Conservation (phyloP, 2,797 vertebrate species). For the Premnoplex brunnescens region DNA sequence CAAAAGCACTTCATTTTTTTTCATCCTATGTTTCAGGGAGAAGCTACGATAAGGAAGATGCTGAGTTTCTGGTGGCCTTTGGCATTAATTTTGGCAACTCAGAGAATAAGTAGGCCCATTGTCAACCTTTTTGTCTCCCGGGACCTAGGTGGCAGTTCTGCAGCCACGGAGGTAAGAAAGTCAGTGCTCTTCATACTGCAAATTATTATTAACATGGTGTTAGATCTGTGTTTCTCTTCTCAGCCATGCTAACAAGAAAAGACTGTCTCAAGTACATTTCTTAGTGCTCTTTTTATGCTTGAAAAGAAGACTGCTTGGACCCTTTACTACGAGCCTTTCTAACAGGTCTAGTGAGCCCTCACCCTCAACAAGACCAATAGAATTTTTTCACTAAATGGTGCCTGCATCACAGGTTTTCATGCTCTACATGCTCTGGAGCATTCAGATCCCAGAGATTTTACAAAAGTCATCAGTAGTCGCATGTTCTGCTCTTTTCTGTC, state of each 20-base stretch:
- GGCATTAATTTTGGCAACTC: slow-evolving; percentile 95
- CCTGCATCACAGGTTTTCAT: background rate
- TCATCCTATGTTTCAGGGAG: slow-evolving; percentile 81
- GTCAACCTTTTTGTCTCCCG: slow-evolving; percentile 99
- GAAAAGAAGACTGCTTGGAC: background rate
- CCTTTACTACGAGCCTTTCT: background rate
- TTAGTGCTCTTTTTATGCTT: background rate
- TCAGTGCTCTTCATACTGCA: background rate
- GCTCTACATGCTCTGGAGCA: background rate
- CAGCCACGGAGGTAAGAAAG: slow-evolving; percentile 88
- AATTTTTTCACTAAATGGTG: background rate
- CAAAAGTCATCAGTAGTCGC: background rate
- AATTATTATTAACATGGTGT: background rate
- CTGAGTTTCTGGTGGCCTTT: slow-evolving; percentile 98
- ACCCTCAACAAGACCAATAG: background rate
- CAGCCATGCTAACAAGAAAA: background rate
- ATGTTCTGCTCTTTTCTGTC: background rate
- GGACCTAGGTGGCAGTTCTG: slow-evolving; percentile 88
- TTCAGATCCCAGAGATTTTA: background rate
- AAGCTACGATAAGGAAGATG: slow-evolving; percentile 95
- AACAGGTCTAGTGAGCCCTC: background rate
- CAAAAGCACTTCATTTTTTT: background rate
- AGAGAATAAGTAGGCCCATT: slow-evolving; percentile 95
- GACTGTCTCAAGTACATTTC: background rate
- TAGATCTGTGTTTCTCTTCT: background rate